A percentile compares a stretch with the other conserved stretches of the same genome.
Evolutionary conservation across 2,113 vertebrate genomes (phyloP).

Genomic region (Donacobius atricapilla): DNA sequence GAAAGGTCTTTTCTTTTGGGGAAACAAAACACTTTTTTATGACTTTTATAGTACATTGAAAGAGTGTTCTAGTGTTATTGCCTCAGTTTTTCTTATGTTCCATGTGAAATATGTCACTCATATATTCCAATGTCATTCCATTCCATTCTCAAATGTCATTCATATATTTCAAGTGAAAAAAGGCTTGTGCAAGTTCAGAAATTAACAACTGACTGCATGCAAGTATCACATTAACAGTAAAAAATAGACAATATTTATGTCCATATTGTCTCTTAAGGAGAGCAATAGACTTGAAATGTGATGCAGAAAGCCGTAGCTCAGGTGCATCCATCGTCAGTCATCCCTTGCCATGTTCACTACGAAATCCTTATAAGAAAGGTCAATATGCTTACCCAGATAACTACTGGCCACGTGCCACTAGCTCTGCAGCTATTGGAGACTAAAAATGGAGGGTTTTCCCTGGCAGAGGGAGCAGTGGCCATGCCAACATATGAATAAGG

Average conservation of each 20-base stretch:
- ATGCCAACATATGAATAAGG: background rate
- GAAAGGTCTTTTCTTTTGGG: background rate
- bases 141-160: background rate
- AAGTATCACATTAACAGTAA: background rate
- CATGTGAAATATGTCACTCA: background rate
- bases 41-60: background rate
- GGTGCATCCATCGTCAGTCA: background rate
- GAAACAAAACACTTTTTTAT: background rate
- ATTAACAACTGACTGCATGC: background rate
- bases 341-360: background rate
- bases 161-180: background rate
- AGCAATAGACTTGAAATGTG: background rate
- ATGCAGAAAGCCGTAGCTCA: background rate
- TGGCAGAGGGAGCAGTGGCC: background rate
- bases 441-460: background rate
- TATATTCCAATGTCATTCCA: background rate
- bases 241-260: background rate
- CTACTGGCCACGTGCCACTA: background rate
- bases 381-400: accelerated
- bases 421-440: accelerated
- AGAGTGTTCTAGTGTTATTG: background rate
- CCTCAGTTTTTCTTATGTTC: background rate
- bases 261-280: background rate
- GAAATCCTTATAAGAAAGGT: background rate
- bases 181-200: background rate